These are phyloP conservation scores for Ailurus styani DNA, from an alignment of 2,113 vertebrate species.

Conservation along the genomic window DNA sequence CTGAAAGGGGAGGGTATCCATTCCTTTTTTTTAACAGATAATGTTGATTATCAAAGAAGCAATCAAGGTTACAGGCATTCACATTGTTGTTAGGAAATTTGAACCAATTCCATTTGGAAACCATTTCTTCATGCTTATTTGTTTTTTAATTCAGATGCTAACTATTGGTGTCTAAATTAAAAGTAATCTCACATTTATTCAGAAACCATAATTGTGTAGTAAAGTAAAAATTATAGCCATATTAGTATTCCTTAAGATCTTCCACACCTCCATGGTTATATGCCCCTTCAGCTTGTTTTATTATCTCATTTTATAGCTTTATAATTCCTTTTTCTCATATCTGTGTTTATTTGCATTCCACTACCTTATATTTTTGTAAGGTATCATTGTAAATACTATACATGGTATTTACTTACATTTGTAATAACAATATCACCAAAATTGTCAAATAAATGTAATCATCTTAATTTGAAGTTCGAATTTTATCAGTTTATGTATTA, in stretches of 20 bases:
- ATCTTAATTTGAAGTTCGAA: background rate
- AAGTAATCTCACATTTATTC: background rate
- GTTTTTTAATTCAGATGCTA: background rate
- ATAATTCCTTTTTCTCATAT: background rate
- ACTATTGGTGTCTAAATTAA: background rate
- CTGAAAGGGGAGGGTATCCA: background rate
- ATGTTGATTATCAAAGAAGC: background rate
- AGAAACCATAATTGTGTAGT: background rate
- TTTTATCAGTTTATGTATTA: background rate
- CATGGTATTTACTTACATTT: background rate
- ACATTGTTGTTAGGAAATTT: background rate
- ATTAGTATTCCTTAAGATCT: background rate
- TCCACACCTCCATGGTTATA: background rate
- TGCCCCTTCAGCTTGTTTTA: background rate
- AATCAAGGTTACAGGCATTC: background rate
- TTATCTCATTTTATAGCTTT: background rate
- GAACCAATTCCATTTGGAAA: background rate
- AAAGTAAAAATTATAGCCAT: background rate
- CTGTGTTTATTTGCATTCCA: background rate
- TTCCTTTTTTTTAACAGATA: background rate
- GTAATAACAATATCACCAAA: background rate
- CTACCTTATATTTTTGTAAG: background rate
- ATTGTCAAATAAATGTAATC: background rate
- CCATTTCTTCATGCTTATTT: background rate
- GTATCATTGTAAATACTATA: background rate